Evolutionary conservation across 2,888 invertebrate species (phyloP), one percentile per base, ranked within the genome.

Genomic region (Drosophila birchii): DNA sequence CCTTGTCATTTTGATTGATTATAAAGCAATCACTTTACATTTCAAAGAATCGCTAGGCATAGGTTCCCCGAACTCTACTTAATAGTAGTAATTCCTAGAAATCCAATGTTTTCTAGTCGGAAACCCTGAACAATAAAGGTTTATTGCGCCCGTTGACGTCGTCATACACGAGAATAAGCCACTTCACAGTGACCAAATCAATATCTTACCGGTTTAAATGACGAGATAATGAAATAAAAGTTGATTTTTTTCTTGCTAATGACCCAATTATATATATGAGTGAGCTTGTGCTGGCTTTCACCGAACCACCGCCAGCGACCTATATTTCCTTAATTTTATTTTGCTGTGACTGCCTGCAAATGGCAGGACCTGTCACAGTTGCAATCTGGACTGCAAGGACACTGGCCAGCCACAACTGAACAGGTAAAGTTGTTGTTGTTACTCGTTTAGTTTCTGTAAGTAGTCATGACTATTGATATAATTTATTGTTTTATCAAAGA

Each of bases 241-340:
- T 6, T 20, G 18, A 54, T 26, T 36, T 23, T 26, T 55, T n/a
- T 78, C 69, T 75, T 45, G 63, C 67, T 88, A 89, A 89, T 86
- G 77, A 86, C 74, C 80, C 89, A 86, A 86, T 89, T 89, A 88
- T 75, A 81, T 75, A 69, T 44, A 80, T 86, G 68, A 29, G 29
- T 8, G 29, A 29, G 80, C 78, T 55, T 69, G 62, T 60, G 66
- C 88, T 81, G 75, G 66, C 89, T 81, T 79, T 76, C 79, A 79
- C 77, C 79, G 26, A 57, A 57, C 57, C 23, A n/a, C n/a, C n/a
- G 34, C n/a, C 16, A 7, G 34, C 54, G 43, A 63, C 64, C 67
- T 43, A 49, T 64, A n/a, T 64, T 43, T 34, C 18, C 56, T 47
- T 47, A 16, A 26, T 39, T 26, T 66, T 43, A 32, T 66, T 23